Conservation (phyloP, 2,113 vertebrate species). For the Corapipo altera region DNA sequence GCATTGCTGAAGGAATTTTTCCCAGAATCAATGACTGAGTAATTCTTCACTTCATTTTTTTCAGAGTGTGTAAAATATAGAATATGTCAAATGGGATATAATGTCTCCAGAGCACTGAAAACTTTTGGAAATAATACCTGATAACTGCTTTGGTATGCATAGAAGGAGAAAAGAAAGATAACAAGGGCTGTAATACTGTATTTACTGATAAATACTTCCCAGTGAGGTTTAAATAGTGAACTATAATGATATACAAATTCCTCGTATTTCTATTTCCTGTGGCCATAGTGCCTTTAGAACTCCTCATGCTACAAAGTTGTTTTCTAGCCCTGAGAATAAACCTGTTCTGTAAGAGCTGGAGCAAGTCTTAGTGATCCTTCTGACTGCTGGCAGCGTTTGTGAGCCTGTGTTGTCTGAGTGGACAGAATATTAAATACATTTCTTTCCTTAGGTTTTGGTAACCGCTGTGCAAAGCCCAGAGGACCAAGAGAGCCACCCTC, state of each 20-base stretch:
- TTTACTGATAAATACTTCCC: neutral
- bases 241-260: neutral
- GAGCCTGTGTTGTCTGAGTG: neutral
- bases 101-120: neutral
- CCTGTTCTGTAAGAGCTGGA: neutral
- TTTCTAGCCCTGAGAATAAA: neutral
- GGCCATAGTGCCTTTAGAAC: neutral
- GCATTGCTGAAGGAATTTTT: neutral
- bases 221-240: neutral
- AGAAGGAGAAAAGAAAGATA: neutral
- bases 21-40: neutral
- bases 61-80: neutral
- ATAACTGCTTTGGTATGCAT: neutral
- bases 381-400: neutral
- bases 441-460: slow-evolving; percentile 84
- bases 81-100: neutral
- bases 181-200: neutral
- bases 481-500: slow-evolving; percentile 87
- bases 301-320: neutral
- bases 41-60: neutral
- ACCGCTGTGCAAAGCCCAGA: slow-evolving; percentile 88
- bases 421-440: neutral
- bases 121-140: neutral
- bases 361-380: neutral
- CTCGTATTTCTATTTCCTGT: neutral